Base-by-base conservation (phyloP, 2,113 vertebrate genomes). In the Natator depressus region DNA sequence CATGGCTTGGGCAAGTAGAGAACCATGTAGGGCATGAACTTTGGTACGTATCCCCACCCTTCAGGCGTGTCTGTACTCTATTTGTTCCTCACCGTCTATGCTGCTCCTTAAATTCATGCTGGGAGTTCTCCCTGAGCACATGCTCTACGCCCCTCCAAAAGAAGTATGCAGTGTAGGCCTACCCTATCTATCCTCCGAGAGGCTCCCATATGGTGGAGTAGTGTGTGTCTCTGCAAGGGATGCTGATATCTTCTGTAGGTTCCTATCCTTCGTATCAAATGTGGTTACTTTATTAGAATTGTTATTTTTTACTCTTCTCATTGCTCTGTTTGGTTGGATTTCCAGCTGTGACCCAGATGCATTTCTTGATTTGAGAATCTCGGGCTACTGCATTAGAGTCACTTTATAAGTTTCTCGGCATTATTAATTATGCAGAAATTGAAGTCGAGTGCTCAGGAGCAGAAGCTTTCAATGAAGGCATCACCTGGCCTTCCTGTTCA, bases 161-260 rank as follows among this genome's bases (percentile, higher is more conserved):
- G 62, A n/a, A 19, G 62, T 35, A 20, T n/a, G 62, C 65, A 38
- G 9, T 22, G 65, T 72, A 72, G 35, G 10, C 4, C 9, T 38
- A 10, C 19, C 65, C n/a, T 38, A 5, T 22, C 25, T 46, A 46
- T 50, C 17, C 42, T 25, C 5, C 38, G 3, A 10, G 85, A 16
- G 11, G 19, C 24, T 8, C 47, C 55, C 55, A 27, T 25, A 4
- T 29, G 0, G 0, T 2, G 51, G 31, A 8, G 20, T 38, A 1
- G 0, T 17, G 1, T 11, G 6, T 53, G 57, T 17, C 4, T 20
- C 82, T n/a, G 1, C 5, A 0, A 1, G 24, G 6, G 13, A 3
- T 1, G 1, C 16, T 16, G 8, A 12, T 31, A 82, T 29, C 35
- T 0, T 0, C 20, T 54, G 62, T 54, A 29, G 51, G 53, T 69